A percentile compares a stretch with the other conserved stretches of the same genome.
phyloP scores from a whole-genome alignment of 2,888 invertebrate species.

The Orthosia cruda region DNA sequence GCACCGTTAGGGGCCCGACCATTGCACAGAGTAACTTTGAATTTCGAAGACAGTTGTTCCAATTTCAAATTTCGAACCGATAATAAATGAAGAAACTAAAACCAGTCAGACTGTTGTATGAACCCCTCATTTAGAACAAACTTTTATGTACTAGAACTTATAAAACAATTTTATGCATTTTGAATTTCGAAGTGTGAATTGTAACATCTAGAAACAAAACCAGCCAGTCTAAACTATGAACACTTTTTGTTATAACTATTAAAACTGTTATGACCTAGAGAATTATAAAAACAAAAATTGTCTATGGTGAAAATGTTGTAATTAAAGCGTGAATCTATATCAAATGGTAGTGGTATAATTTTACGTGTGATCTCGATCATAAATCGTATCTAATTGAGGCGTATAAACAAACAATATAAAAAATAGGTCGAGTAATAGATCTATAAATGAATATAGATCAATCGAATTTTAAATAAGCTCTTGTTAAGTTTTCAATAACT shows the following conservation, averaged over 20 bases:
- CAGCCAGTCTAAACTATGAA: constrained; percentile 2
- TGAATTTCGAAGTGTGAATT: neutral
- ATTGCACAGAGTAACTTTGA: constrained; percentile 36
- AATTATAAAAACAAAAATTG: constrained; percentile 26
- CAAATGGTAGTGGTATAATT: constrained; percentile 31
- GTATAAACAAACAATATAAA: constrained; percentile 55
- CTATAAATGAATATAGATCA: constrained; percentile 55
- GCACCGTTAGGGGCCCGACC: constrained; percentile 70
- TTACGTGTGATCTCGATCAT: constrained; percentile 55
- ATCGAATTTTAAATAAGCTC: constrained; percentile 23
- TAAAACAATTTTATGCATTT: neutral
- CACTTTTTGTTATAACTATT: constrained; percentile 6
- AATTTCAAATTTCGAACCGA: constrained; percentile 27
- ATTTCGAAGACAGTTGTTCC: constrained; percentile 8
- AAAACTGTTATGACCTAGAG: constrained; percentile 17
- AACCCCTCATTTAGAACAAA: neutral
- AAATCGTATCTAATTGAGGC: constrained; percentile 50
- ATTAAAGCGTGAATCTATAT: constrained; percentile 13
- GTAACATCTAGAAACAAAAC: neutral
- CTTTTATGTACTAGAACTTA: no score
- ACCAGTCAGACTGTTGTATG: neutral
- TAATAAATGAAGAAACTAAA: constrained; percentile 1
- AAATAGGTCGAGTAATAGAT: constrained; percentile 45
- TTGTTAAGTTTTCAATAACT: constrained; percentile 17
- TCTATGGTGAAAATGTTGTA: constrained; percentile 23